These are phyloP conservation scores for Drosophila lowei DNA, from an alignment of 1,140 invertebrate genomes.

Conservation along the genomic window DNA sequence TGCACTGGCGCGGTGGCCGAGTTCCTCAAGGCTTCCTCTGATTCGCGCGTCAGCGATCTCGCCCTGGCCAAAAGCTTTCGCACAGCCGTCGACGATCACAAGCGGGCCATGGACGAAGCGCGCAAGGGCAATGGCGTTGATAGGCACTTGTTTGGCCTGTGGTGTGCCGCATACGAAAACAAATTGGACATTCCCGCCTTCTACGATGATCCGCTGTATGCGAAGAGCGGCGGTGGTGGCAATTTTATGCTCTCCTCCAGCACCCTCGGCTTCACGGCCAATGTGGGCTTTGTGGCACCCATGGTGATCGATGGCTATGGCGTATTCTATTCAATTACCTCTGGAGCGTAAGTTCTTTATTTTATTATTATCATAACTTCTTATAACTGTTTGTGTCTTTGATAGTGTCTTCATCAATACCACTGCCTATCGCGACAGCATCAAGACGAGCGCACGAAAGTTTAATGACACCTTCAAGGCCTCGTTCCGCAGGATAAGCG, in stretches of 20 bases:
- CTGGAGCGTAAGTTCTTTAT: conserved; percentile 56
- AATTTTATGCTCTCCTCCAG: conserved; percentile 87
- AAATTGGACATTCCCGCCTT: conserved; percentile 84
- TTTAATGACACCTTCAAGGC: conserved; percentile 67
- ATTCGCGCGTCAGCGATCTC: conserved; percentile 47
- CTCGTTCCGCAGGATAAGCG: conserved; percentile 69
- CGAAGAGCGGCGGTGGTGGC: conserved; percentile 86
- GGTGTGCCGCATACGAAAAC: conserved; percentile 86
- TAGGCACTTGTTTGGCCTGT: conserved; percentile 89
- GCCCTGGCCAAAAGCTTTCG: conserved; percentile 67
- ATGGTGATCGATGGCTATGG: conserved; percentile 87
- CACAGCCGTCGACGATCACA: conserved; percentile 82
- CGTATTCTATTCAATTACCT: conserved; percentile 84
- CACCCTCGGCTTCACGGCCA: conserved; percentile 85
- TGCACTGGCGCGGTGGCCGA: conserved; percentile 82
- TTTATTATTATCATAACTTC: background rate
- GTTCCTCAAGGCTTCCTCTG: conserved; percentile 83
- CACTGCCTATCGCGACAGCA: conserved; percentile 70
- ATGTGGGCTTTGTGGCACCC: conserved; percentile 85
- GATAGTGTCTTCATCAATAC: conserved; percentile 69
- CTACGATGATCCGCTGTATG: conserved; percentile 85
- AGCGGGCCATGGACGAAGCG: conserved; percentile 82
- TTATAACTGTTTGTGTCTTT: background rate
- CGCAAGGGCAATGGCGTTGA: conserved; percentile 87
- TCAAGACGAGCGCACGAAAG: conserved; percentile 76